Evolutionary conservation across 1,140 invertebrate species (phyloP).

Genomic region (Drosophila quadrilineata): DNA sequence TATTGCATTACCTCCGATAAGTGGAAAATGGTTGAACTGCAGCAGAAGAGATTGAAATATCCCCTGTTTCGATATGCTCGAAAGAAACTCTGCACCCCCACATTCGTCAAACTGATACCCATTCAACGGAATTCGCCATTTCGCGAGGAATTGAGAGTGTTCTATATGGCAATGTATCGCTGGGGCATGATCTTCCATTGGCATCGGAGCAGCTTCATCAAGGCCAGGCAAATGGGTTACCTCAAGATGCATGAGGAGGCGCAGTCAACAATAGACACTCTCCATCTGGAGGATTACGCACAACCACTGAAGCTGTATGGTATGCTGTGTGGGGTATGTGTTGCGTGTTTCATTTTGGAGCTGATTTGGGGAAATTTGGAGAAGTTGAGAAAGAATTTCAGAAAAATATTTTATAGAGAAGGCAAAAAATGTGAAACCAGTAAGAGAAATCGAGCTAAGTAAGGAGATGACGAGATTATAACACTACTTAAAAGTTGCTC

Average conservation of each 20-base stretch:
- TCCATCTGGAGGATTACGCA: constrained; percentile 8
- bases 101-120: constrained; percentile 12
- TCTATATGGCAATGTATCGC: background rate
- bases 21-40: constrained; percentile 15
- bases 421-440: no score
- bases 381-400: no score
- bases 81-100: constrained; percentile 32
- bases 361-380: no score
- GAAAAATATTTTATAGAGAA: background rate
- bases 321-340: background rate
- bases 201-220: background rate
- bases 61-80: constrained; percentile 4
- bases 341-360: no score
- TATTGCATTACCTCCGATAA: constrained; percentile 23
- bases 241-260: background rate
- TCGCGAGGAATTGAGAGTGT: background rate
- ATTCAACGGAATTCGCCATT: constrained; percentile 28
- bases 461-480: no score
- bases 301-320: background rate
- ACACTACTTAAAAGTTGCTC: no score
- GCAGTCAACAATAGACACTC: background rate
- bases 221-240: background rate
- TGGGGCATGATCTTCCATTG: constrained; percentile 8
- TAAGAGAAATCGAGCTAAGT: no score
- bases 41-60: constrained; percentile 15